Percentiles rank a stretch among this genome's conserved stretches.
phyloP scores from a whole-genome alignment of 2,113 vertebrate genomes.

The Ornithorhynchus anatinus region DNA sequence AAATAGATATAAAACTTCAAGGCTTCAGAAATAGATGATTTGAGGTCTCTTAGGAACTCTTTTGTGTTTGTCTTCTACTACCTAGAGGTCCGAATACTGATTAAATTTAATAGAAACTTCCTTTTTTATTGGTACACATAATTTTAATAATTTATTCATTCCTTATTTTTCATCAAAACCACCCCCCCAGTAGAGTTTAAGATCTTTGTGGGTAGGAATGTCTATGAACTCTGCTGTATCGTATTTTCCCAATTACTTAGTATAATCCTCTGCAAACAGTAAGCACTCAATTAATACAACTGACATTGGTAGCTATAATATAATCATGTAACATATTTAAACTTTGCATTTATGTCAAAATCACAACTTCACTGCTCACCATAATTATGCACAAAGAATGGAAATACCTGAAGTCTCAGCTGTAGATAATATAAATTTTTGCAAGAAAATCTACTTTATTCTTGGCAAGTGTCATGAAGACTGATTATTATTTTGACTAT shows the following conservation, averaged over 20 bases:
- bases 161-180: neutral
- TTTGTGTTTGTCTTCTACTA: neutral
- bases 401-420: too few species aligned
- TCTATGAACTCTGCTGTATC: too few species aligned
- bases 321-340: too few species aligned
- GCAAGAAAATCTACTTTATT: neutral
- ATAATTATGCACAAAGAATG: neutral
- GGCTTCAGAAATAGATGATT: neutral
- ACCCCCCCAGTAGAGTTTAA: too few species aligned
- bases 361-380: neutral
- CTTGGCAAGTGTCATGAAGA: neutral
- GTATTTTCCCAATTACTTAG: too few species aligned
- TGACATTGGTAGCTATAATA: too few species aligned
- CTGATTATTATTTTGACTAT: too few species aligned
- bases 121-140: neutral
- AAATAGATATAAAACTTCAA: neutral
- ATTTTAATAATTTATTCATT: neutral
- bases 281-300: too few species aligned
- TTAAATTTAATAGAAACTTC: constrained; percentile 11
- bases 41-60: neutral
- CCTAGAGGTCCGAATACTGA: neutral
- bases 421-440: neutral
- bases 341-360: too few species aligned
- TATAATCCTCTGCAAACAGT: too few species aligned
- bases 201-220: too few species aligned